A percentile compares a stretch with the other conserved stretches of the same genome.
Conservation (phyloP, 2,888 invertebrate genomes). For the Galeopsomyia nigrocyanea region DNA sequence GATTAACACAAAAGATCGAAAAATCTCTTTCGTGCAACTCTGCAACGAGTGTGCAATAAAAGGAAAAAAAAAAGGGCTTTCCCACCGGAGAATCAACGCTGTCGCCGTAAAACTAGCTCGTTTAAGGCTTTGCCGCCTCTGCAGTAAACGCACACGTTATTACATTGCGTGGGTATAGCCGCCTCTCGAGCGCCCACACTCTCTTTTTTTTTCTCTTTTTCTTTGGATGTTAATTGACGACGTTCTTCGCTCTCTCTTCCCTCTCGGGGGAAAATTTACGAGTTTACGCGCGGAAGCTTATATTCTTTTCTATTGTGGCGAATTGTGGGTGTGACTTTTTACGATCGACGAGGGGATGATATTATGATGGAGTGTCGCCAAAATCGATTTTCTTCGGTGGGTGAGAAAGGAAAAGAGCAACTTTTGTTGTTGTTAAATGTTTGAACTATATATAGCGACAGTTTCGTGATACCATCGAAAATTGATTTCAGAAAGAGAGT, state of each 20-base stretch:
- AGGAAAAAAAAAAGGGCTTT: neutral
- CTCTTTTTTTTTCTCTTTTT: neutral
- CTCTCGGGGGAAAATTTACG: slow-evolving; percentile 2
- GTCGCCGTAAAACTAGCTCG: slow-evolving; percentile 30
- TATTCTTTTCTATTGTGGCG: too few relatives aligned
- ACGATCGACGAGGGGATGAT: neutral
- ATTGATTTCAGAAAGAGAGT: too few relatives aligned
- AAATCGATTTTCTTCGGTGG: neutral
- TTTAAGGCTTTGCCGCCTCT: slow-evolving; percentile 34
- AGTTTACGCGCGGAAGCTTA: neutral
- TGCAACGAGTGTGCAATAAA: neutral
- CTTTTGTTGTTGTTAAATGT: neutral
- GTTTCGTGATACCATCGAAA: too few relatives aligned
- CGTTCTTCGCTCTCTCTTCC: neutral
- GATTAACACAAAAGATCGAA: too few relatives aligned
- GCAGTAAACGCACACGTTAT: slow-evolving; percentile 8
- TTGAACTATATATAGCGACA: too few relatives aligned
- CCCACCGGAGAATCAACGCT: slow-evolving; percentile 12
- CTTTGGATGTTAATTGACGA: slow-evolving; percentile 22
- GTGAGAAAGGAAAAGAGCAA: neutral
- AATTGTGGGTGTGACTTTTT: neutral
- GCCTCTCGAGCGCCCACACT: slow-evolving; percentile 1
- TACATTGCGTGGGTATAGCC: slow-evolving; percentile 22
- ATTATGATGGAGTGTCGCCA: neutral
- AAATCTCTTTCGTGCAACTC: too few relatives aligned